These are phyloP conservation scores for Rhopalosiphum padi DNA, from an alignment of 1,140 invertebrate genomes.

Conservation along the genomic window DNA sequence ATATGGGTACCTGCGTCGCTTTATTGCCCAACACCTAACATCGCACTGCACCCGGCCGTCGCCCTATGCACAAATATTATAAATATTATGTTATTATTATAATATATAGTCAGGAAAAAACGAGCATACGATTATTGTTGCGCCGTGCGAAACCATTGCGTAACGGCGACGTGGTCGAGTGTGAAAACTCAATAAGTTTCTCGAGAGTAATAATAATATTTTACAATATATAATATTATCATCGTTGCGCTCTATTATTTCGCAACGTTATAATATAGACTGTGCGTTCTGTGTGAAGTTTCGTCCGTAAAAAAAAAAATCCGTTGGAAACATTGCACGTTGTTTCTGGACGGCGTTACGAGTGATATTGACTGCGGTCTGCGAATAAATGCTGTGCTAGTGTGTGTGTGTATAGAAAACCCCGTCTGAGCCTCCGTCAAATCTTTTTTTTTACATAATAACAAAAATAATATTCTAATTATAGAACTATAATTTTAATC, in stretches of 20 bases:
- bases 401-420: too few relatives aligned
- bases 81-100: not conserved
- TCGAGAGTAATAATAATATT: not conserved
- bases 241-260: not conserved
- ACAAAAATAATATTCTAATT: too few relatives aligned
- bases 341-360: not conserved
- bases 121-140: not conserved
- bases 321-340: not conserved
- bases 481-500: too few relatives aligned
- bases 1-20: not conserved
- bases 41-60: not conserved
- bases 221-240: not conserved
- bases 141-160: not conserved
- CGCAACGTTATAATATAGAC: not conserved
- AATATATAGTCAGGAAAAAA: not conserved
- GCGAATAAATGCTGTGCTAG: too few relatives aligned
- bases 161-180: not conserved
- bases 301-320: not conserved
- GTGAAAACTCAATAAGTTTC: slow-evolving; percentile 11
- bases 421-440: too few relatives aligned
- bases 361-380: not conserved
- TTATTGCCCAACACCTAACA: not conserved
- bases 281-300: not conserved
- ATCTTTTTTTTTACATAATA: too few relatives aligned
- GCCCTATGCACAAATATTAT: not conserved